phyloP scores from a whole-genome alignment of 2,113 vertebrate species.

The Triplophysa siluroides region DNA sequence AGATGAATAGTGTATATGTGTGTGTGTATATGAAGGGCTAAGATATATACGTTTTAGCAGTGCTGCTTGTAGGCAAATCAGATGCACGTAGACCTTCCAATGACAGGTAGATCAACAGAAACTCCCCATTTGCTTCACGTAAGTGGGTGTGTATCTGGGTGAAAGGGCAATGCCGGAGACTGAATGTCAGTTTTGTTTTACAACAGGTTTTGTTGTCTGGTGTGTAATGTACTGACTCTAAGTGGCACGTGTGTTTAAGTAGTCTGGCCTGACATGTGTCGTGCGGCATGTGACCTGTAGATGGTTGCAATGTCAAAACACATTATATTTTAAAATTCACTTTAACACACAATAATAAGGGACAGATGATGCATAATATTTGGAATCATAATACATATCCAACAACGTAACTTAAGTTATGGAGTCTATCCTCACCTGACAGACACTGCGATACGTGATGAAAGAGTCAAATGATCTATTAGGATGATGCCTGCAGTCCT shows the following conservation, averaged over 20 bases:
- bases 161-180: slow-evolving; percentile 60
- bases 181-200: slow-evolving; percentile 13
- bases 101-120: slow-evolving; percentile 43
- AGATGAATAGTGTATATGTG: not conserved
- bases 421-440: not conserved
- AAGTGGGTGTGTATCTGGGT: slow-evolving; percentile 61
- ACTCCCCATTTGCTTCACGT: slow-evolving; percentile 41
- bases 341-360: not conserved
- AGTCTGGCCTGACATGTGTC: not conserved
- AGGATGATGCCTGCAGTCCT: not conserved
- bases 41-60: slow-evolving; percentile 13
- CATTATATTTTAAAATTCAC: not conserved
- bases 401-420: no score
- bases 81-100: not conserved
- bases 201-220: slow-evolving; percentile 9
- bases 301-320: not conserved
- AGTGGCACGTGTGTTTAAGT: not conserved
- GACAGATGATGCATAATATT: no score
- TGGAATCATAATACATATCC: no score
- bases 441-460: not conserved
- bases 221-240: not conserved
- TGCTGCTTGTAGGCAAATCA: slow-evolving; percentile 18
- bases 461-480: not conserved
- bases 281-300: not conserved
- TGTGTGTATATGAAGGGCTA: not conserved